Percentiles rank a stretch among this genome's conserved stretches.
Evolutionary conservation across 2,797 vertebrate genomes (phyloP).

Genomic region (Numenius phaeopus): DNA sequence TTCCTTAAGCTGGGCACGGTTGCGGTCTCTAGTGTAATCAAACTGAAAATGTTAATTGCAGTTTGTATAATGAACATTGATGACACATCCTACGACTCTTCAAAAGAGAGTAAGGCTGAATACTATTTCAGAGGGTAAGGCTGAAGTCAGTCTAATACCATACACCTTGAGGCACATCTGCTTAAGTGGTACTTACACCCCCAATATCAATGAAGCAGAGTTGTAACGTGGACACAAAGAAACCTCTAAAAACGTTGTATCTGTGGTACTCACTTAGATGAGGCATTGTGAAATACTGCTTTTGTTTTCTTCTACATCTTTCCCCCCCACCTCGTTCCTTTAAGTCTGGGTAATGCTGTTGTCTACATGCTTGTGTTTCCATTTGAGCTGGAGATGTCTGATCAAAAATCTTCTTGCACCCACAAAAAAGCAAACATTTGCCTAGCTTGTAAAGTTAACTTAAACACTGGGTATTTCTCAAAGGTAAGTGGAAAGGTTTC

Average conservation of each 20-base stretch:
- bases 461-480: not conserved
- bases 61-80: not conserved
- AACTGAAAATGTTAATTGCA: not conserved
- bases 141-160: accelerated
- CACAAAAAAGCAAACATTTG: not conserved
- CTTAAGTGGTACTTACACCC: not conserved
- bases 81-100: not conserved
- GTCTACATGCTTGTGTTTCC: not conserved
- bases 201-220: not conserved
- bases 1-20: not conserved
- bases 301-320: not conserved
- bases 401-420: not conserved
- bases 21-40: not conserved
- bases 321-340: not conserved
- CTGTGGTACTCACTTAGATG: not conserved
- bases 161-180: not conserved
- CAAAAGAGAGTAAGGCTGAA: not conserved
- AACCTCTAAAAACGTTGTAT: not conserved
- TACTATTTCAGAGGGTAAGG: not conserved
- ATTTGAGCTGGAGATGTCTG: not conserved
- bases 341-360: not conserved
- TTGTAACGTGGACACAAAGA: not conserved
- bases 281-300: not conserved
- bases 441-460: not conserved
- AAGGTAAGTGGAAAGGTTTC: not conserved